Conservation (phyloP, 2,888 invertebrate species). For the Emmelina monodactyla region DNA sequence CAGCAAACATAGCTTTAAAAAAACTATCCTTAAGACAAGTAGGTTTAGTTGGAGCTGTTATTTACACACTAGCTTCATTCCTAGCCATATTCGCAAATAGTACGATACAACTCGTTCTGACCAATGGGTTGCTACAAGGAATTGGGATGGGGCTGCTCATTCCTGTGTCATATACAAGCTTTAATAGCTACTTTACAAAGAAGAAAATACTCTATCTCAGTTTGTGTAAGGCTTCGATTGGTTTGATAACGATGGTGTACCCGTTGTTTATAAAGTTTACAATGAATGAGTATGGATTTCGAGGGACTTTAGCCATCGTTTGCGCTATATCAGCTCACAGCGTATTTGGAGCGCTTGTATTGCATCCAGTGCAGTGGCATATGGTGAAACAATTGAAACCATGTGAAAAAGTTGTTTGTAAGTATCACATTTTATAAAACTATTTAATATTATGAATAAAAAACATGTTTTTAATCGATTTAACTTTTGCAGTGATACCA, state of each 20-base stretch:
- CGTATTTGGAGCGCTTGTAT: conserved; percentile 71
- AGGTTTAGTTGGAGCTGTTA: conserved; percentile 69
- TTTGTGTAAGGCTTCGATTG: conserved; percentile 74
- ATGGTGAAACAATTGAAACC: conserved; percentile 56
- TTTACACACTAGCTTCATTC: conserved; percentile 70
- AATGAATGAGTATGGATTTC: conserved; percentile 71
- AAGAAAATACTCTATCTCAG: conserved; percentile 75
- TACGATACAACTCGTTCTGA: conserved; percentile 69
- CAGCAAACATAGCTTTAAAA: conserved; percentile 72
- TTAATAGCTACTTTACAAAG: conserved; percentile 77
- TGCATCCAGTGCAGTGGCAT: conserved; percentile 80
- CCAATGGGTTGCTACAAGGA: conserved; percentile 72
- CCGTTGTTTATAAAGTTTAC: conserved; percentile 71
- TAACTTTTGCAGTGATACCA: conserved; percentile 43
- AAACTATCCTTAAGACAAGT: conserved; percentile 71
- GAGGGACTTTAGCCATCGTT: conserved; percentile 73
- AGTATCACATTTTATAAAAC: conserved; percentile 23
- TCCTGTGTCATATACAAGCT: conserved; percentile 75
- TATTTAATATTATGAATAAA: background rate
- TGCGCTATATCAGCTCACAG: conserved; percentile 73
- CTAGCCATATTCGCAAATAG: conserved; percentile 69
- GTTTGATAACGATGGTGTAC: conserved; percentile 71
- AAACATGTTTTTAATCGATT: background rate
- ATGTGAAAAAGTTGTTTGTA: conserved; percentile 48
- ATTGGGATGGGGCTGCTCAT: conserved; percentile 75